phyloP scores from a whole-genome alignment of 2,888 invertebrate species.

The Hartigia nigra region DNA sequence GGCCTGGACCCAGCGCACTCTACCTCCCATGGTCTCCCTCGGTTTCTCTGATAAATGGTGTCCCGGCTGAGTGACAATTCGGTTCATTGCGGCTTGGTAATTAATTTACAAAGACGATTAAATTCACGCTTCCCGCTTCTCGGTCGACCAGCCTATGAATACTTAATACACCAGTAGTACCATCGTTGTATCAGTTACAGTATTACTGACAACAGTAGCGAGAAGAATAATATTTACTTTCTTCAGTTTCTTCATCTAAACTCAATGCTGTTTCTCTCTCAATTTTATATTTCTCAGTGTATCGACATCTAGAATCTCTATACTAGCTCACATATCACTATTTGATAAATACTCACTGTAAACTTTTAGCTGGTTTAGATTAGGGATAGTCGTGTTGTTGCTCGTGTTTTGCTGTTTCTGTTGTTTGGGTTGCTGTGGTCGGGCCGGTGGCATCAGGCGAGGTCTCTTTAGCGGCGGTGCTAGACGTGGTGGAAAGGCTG shows the following conservation, averaged over 20 bases:
- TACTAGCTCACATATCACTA: neutral
- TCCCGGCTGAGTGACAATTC: conserved; percentile 17
- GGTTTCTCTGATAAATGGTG: conserved; percentile 14
- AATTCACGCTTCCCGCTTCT: conserved; percentile 6
- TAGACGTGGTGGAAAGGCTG: conserved; percentile 70
- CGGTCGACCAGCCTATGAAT: neutral
- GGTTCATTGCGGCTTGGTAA: conserved; percentile 15
- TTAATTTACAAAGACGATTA: conserved; percentile 22
- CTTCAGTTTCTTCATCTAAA: neutral
- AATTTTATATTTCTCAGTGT: neutral
- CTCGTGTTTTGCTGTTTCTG: conserved; percentile 58
- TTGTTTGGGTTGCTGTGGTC: conserved; percentile 59
- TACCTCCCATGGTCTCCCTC: neutral
- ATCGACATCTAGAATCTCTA: neutral
- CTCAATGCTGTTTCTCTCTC: neutral
- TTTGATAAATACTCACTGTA: conserved; percentile 70
- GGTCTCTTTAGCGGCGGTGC: conserved; percentile 74
- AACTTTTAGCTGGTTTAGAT: conserved; percentile 73
- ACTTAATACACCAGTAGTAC: neutral
- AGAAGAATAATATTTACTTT: no score
- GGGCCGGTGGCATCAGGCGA: conserved; percentile 69
- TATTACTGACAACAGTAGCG: neutral
- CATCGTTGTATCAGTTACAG: neutral
- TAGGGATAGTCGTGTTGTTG: conserved; percentile 63
- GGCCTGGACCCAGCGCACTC: neutral